These are phyloP conservation scores for Zeuzera pyrina DNA, from an alignment of 2,888 invertebrate species.

Conservation along the genomic window DNA sequence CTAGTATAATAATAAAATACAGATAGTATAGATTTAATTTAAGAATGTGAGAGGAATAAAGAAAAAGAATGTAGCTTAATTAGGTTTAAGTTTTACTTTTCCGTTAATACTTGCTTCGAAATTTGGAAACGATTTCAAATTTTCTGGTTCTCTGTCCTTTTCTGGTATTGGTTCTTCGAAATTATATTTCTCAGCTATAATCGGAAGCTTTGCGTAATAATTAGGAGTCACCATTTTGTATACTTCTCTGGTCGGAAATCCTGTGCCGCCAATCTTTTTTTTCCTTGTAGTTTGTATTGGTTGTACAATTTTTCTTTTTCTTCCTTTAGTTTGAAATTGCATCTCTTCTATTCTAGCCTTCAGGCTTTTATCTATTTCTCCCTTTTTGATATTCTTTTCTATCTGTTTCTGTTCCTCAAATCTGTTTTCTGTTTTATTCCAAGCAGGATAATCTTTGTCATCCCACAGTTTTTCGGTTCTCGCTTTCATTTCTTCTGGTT, in stretches of 20 bases:
- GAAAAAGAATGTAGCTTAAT: background rate
- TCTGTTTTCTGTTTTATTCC: background rate
- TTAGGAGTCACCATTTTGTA: conserved; percentile 36
- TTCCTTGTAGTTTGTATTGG: background rate
- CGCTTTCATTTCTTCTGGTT: conserved; percentile 22
- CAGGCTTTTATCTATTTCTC: no score
- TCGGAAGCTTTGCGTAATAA: conserved; percentile 32
- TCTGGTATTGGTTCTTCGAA: conserved; percentile 50
- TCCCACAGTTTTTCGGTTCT: conserved; percentile 25
- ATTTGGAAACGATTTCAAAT: conserved; percentile 23
- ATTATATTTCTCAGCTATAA: conserved; percentile 38
- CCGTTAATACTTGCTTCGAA: conserved; percentile 32
- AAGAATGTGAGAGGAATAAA: background rate
- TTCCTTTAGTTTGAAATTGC: no score
- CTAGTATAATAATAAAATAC: no score
- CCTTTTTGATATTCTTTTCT: no score
- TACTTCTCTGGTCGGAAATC: conserved; percentile 2
- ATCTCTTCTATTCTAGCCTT: no score
- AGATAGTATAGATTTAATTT: no score
- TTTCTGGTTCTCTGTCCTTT: conserved; percentile 32
- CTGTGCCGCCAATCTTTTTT: conserved; percentile 1
- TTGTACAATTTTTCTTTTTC: background rate
- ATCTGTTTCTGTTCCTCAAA: background rate
- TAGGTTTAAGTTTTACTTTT: conserved; percentile 23
- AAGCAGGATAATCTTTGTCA: conserved; percentile 15